Evolutionary conservation across 2,888 invertebrate species (phyloP).

Genomic region (Pheosia gnoma): DNA sequence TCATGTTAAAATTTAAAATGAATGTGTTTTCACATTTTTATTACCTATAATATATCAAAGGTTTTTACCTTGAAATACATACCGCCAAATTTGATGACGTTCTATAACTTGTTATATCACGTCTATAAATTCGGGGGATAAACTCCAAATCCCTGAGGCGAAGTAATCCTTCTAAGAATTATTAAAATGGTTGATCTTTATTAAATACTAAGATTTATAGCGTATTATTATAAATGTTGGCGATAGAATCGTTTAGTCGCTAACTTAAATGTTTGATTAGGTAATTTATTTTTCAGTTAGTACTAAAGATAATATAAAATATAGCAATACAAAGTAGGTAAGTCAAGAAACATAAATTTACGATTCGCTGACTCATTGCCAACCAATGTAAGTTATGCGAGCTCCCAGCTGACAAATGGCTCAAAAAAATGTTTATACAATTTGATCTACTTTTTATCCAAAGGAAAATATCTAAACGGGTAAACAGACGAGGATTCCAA

Average conservation of each 20-base stretch:
- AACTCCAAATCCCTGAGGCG: constrained; percentile 27
- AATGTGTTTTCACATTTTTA: no score
- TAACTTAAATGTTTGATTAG: no score
- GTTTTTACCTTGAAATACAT: no score
- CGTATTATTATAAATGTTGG: constrained; percentile 7
- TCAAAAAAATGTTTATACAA: not conserved
- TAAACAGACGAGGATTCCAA: no score
- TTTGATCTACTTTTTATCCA: no score
- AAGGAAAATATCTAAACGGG: no score
- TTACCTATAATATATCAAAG: no score
- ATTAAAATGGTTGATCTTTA: constrained; percentile 31
- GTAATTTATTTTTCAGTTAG: no score
- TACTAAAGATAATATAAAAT: constrained; percentile 7
- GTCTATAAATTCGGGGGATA: constrained; percentile 3
- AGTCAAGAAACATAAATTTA: constrained; percentile 63
- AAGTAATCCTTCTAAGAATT: constrained; percentile 31
- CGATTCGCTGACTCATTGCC: constrained; percentile 64
- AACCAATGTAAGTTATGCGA: constrained; percentile 59
- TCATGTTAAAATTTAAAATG: no score
- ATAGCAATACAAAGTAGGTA: constrained; percentile 45
- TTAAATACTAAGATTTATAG: constrained; percentile 8
- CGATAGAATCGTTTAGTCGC: no score
- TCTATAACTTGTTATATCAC: no score
- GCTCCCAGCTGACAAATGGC: constrained; percentile 61
- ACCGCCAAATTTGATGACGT: no score